Percentiles rank a stretch among this genome's conserved stretches.
Evolutionary conservation across 2,797 vertebrate genomes (phyloP).

Genomic region (Crotalus adamanteus): DNA sequence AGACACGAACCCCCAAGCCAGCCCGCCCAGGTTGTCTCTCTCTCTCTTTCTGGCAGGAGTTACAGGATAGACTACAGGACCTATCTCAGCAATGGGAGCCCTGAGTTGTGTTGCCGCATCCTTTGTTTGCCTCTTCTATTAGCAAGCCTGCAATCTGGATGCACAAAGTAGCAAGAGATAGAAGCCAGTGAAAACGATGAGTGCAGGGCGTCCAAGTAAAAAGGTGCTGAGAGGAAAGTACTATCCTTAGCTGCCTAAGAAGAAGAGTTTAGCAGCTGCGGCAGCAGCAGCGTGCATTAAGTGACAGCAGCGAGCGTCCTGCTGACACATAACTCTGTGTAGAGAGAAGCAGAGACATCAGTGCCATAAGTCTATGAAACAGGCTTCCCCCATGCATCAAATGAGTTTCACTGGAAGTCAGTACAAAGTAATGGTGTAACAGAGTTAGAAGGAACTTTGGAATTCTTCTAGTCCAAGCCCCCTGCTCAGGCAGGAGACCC

Average conservation of each 20-base stretch:
- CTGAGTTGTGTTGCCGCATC: not conserved
- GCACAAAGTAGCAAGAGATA: not conserved
- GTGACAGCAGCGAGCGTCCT: not conserved
- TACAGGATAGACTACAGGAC: not conserved
- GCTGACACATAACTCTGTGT: not conserved
- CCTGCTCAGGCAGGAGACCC: not conserved
- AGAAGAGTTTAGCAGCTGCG: not conserved
- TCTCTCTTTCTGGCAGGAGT: not conserved
- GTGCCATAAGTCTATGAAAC: too few relatives aligned
- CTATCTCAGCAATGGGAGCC: not conserved
- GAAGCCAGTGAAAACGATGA: not conserved
- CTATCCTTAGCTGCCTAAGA: not conserved
- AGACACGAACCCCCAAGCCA: not conserved
- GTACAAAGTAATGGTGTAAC: not conserved
- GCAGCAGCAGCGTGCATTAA: not conserved
- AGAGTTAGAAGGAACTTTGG: not conserved
- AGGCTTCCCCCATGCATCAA: not conserved
- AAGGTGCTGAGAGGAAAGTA: not conserved
- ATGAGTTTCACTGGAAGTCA: not conserved
- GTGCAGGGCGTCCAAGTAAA: not conserved
- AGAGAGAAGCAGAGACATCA: not conserved
- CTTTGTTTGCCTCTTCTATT: not conserved
- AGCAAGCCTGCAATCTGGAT: not conserved
- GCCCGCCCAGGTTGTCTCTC: not conserved
- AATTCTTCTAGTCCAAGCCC: not conserved